Evolutionary conservation across 2,113 vertebrate genomes (phyloP).

Genomic region (Macrotus californicus): DNA sequence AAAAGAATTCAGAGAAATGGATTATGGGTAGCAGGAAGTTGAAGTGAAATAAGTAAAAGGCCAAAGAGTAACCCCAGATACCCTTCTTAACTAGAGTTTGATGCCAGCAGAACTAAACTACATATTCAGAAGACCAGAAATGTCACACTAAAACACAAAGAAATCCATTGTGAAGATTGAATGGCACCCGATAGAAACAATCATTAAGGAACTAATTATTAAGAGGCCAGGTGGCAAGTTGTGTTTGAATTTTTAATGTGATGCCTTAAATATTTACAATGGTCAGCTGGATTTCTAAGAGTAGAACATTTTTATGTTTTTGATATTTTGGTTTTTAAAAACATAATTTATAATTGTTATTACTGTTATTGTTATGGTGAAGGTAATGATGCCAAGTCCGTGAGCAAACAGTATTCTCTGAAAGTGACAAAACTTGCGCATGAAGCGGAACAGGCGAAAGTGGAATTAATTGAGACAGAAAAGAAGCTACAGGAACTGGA

Average conservation of each 20-base stretch:
- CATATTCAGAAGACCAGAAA: neutral
- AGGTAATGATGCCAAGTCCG: conserved; percentile 82
- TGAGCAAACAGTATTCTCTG: conserved; percentile 82
- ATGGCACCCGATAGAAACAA: neutral
- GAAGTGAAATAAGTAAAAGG: neutral
- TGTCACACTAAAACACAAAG: neutral
- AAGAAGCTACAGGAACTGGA: conserved; percentile 82
- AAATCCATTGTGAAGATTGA: neutral
- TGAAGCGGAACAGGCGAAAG: conserved; percentile 80
- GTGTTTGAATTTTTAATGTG: neutral
- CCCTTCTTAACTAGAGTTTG: neutral
- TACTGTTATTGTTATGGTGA: conserved; percentile 45
- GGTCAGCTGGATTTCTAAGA: neutral
- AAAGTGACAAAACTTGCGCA: conserved; percentile 81
- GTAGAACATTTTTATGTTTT: neutral
- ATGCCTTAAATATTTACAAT: neutral
- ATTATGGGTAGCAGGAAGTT: neutral
- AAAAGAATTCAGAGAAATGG: neutral
- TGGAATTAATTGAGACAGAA: conserved; percentile 78
- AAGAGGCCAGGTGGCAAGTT: neutral
- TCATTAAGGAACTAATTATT: neutral
- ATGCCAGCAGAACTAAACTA: neutral
- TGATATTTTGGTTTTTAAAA: neutral
- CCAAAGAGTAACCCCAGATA: neutral
- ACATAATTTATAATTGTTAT: neutral